Conservation (phyloP, 2,113 vertebrate genomes). For the Platysteira castanea region DNA sequence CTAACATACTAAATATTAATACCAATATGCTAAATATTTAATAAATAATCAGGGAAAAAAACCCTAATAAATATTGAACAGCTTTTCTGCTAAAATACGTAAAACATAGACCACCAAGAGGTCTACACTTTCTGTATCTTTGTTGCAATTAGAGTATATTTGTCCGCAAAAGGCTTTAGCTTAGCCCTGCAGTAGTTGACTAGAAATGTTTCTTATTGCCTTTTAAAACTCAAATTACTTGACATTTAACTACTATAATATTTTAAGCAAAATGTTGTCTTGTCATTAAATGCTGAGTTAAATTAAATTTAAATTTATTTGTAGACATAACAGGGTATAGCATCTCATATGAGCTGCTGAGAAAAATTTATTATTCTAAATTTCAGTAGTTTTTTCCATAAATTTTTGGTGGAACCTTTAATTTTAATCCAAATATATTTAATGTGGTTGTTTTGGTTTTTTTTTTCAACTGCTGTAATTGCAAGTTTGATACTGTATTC, state of each 20-base stretch:
- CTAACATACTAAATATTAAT: not conserved
- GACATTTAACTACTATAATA: not conserved
- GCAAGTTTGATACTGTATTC: not conserved
- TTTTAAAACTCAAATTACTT: not conserved
- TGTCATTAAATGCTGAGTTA: not conserved
- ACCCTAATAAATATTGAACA: not conserved
- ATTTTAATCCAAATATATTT: not conserved
- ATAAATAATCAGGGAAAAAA: not conserved
- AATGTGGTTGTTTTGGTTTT: too few relatives aligned
- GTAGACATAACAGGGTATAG: not conserved
- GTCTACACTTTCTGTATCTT: rapidly evolving
- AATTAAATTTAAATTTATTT: not conserved
- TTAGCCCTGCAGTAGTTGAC: not conserved
- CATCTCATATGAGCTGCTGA: not conserved
- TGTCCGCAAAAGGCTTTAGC: not conserved
- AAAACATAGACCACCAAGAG: not conserved
- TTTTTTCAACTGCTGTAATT: not conserved
- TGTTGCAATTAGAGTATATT: not conserved
- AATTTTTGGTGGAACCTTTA: not conserved
- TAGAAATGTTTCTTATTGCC: not conserved
- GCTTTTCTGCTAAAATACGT: not conserved
- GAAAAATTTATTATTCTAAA: not conserved
- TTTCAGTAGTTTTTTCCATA: rapidly evolving
- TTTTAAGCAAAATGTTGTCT: not conserved
- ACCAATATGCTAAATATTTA: not conserved